phyloP scores from a whole-genome alignment of 2,113 vertebrate species.

The Chiloscyllium plagiosum region DNA sequence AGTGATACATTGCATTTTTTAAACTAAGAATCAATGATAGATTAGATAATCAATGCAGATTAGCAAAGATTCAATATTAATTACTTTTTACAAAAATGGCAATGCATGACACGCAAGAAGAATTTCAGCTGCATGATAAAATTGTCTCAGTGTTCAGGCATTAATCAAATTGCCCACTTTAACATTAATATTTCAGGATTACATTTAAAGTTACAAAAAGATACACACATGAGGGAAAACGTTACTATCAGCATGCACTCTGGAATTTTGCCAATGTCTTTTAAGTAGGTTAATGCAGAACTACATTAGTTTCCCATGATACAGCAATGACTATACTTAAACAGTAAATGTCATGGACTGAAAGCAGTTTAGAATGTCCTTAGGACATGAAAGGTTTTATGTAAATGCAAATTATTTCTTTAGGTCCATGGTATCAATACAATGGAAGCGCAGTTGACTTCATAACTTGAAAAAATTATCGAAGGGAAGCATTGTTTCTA shows the following conservation, averaged over 20 bases:
- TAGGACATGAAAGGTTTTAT: neutral
- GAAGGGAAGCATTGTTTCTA: neutral
- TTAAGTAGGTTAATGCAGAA: constrained; percentile 17
- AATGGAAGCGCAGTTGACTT: neutral
- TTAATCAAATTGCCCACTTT: constrained; percentile 25
- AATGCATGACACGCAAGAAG: constrained; percentile 27
- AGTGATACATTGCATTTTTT: constrained; percentile 57
- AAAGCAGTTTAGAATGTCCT: too few species aligned
- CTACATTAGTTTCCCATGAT: neutral
- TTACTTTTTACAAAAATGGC: constrained; percentile 50
- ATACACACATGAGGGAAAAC: neutral
- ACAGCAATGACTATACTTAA: neutral
- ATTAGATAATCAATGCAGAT: constrained; percentile 58
- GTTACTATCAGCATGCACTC: neutral
- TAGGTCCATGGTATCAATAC: neutral
- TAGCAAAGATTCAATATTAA: constrained; percentile 47
- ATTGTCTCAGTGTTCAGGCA: neutral
- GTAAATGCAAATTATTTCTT: neutral
- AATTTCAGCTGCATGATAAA: constrained; percentile 7
- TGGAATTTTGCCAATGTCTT: neutral
- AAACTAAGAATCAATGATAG: constrained; percentile 55
- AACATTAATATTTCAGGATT: constrained; percentile 33
- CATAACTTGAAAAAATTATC: neutral
- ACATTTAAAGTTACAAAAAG: constrained; percentile 23
- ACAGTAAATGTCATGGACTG: neutral